Base-by-base conservation (phyloP, 2,888 invertebrate species). In the Aporophyla lueneburgensis region DNA sequence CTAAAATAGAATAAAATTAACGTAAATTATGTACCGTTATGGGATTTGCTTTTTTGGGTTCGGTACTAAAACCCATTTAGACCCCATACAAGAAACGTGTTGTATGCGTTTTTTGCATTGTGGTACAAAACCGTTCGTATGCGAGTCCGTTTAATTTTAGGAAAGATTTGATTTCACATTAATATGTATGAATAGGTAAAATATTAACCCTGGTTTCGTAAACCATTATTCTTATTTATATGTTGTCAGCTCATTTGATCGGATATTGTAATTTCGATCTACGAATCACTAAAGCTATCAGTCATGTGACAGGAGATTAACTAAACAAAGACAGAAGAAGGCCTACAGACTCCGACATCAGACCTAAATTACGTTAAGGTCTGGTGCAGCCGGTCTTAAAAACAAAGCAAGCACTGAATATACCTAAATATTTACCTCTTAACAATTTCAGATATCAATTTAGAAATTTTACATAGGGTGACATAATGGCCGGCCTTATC, bases 161-260 rank as follows among this genome's bases (percentile, higher is more conserved):
- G 19, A 10, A n/a, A 0, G 7, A 33, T 10, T 24, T 2, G 19
- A 0, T 33, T 33, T 33, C 12, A 40, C 12, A 24, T n/a, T 19
- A 16, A 68, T 49, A 6, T 27, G 40, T 27, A 9, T 21, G 19
- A 33, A 33, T n/a, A 12, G 1, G n/a, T n/a, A 21, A 46, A 46
- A 16, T 2, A 70, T 7, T n/a, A 16, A n/a, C 0, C 69, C 5
- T 27, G 14, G 19, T 46, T 19, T 72, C 5, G 27, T 14, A 49
- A 80, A 27, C 5, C n/a, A 58, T 49, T 70, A 10, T 40, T 27
- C n/a, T 40, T 43, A n/a, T 43, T 70, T 43, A 51, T 71, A 19
- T 46, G 16, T 7, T 16, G 14, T n/a, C n/a, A 27, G 10, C 10
- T 10, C 19, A 5, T 43, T 54, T 67, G 19, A 66, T 53, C 67